A percentile compares a stretch with the other conserved stretches of the same genome.
Conservation (phyloP, 1,140 invertebrate species). For the Saccostrea cuccullata region DNA sequence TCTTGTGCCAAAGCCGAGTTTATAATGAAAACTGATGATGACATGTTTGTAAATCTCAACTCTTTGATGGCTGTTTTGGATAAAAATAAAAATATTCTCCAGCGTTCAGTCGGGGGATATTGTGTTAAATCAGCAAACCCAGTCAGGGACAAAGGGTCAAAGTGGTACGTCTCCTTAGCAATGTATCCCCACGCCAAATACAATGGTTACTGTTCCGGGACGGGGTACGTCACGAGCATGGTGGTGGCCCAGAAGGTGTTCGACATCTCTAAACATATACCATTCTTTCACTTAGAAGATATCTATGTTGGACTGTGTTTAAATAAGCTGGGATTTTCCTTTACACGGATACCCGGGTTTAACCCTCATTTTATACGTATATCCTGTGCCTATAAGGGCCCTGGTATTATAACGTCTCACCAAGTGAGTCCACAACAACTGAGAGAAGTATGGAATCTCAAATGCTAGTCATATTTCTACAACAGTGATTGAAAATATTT, state of each 20-base stretch:
- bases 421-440: conserved; percentile 37
- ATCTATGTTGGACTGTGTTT: conserved; percentile 73
- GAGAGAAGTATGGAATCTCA: conserved; percentile 45
- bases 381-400: conserved; percentile 40
- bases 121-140: conserved; percentile 49
- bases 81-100: conserved; percentile 28
- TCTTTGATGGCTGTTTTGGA: conserved; percentile 45
- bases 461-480: conserved; percentile 31
- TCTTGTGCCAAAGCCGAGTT: conserved; percentile 81
- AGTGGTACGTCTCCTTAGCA: conserved; percentile 75
- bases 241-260: conserved; percentile 72
- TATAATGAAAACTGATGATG: conserved; percentile 80
- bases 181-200: conserved; percentile 74
- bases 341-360: conserved; percentile 52
- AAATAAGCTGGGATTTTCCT: conserved; percentile 49
- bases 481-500: too few species aligned
- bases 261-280: conserved; percentile 64
- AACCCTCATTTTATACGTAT: conserved; percentile 9
- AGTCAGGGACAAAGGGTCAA: conserved; percentile 68
- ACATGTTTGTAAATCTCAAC: conserved; percentile 79
- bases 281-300: conserved; percentile 76
- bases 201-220: conserved; percentile 78
- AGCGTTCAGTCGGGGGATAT: conserved; percentile 51
- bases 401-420: conserved; percentile 45
- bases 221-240: conserved; percentile 74